phyloP scores from a whole-genome alignment of 2,797 vertebrate genomes.

The Pantherophis vulpinus region DNA sequence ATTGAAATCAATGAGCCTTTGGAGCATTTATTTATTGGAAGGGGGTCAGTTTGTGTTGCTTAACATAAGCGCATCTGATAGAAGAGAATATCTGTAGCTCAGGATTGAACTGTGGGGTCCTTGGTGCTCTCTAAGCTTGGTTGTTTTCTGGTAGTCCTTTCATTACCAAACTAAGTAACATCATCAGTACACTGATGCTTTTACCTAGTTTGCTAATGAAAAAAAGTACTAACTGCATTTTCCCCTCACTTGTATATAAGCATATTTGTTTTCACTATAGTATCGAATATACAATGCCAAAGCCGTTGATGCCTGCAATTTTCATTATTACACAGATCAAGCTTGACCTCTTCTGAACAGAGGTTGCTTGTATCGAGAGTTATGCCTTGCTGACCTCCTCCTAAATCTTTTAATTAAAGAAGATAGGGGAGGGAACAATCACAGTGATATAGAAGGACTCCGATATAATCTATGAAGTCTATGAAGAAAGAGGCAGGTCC shows the following conservation, averaged over 20 bases:
- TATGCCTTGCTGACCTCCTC: background rate
- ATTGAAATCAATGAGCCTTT: background rate
- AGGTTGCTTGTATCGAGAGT: background rate
- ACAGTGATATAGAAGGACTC: background rate
- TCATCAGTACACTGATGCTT: background rate
- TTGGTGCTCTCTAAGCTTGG: too few species aligned
- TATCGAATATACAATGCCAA: background rate
- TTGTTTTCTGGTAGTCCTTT: background rate
- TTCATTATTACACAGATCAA: background rate
- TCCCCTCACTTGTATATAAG: too few species aligned
- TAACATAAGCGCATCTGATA: background rate
- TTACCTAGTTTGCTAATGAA: background rate
- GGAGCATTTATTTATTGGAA: background rate
- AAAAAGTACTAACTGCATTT: background rate
- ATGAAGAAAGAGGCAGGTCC: background rate
- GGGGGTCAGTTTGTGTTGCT: background rate
- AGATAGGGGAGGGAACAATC: background rate
- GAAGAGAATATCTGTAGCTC: background rate
- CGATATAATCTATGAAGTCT: background rate
- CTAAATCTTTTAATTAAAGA: background rate
- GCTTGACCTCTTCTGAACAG: background rate
- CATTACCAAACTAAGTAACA: background rate
- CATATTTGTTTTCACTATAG: background rate
- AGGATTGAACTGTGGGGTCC: too few species aligned
- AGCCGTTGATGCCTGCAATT: background rate